Base-by-base conservation (phyloP, 2,797 vertebrate species). In the Rhyacichthys aspro region DNA sequence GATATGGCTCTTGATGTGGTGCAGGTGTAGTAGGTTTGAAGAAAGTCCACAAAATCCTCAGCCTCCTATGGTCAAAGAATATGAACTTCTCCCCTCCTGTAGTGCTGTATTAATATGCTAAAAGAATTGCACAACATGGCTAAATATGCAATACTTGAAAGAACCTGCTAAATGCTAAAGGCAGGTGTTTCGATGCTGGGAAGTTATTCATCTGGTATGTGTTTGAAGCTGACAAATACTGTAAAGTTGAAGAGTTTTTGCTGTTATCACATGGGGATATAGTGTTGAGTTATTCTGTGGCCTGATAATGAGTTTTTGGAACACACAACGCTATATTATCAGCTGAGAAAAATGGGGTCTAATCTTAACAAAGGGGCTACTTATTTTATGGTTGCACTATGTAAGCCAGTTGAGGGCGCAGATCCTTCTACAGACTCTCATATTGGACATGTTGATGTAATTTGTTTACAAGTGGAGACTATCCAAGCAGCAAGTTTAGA, bases 21-120 rank as follows among this genome's bases (percentile, higher is more conserved):
- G 67, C 85, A 84, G 85, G 80, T 85, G 84, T 43, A 7, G 46
- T 36, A 18, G 57, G 42, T 79, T 79, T 83, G 71, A 84, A 71
- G 74, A 77, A 61, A 74, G 38, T 62, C 11, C 33, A 38, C 71
- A 76, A 54, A 77, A 59, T 69, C 49, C 61, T 57, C 15, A 50
- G 57, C 9, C 48, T 36, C 49, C 59, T 43, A 57, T 58, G 54
- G 64, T 55, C 55, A n/a, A 14, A 37, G 43, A 41, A 43, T 11
- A 59, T 57, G 37, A 50, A 36, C 54, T 64, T 43, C 19, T 8
- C 16, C 63, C 39, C 23, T 28, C 23, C 14, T 9, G 64, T 62
- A 62, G 46, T 71, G 61, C 23, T 9, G 55, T 34, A 41, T 64
- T 43, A 55, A 74, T 67, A 55, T 56, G 43, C 47, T 57, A 39